Evolutionary conservation across 2,888 invertebrate genomes (phyloP).

Genomic region (Troides helena): DNA sequence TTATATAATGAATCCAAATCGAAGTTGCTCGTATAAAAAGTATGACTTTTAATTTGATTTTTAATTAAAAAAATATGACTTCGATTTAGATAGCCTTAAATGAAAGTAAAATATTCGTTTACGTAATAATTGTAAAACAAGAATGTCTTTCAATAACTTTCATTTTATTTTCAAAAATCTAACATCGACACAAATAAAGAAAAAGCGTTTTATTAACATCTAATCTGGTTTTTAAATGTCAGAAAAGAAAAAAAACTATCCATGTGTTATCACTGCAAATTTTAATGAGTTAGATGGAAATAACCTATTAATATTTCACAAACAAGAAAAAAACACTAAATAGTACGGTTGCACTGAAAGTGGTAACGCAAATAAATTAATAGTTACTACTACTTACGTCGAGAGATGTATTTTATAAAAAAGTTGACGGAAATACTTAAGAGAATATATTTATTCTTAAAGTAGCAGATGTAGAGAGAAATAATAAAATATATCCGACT

Average conservation of each 20-base stretch:
- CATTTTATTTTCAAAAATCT: too few relatives aligned
- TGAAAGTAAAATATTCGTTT: not conserved
- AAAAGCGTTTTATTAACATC: slow-evolving; percentile 9
- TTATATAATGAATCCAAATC: not conserved
- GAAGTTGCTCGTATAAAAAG: not conserved
- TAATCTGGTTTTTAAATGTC: slow-evolving; percentile 47
- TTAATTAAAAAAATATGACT: not conserved
- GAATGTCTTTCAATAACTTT: too few relatives aligned
- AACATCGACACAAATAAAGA: not conserved
- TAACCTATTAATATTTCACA: slow-evolving; percentile 7
- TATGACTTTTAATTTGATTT: not conserved
- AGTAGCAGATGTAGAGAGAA: not conserved
- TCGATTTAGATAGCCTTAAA: not conserved
- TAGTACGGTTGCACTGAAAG: not conserved
- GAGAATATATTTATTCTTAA: not conserved
- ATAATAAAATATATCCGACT: too few relatives aligned
- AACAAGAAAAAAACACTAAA: not conserved
- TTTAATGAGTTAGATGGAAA: slow-evolving; percentile 2
- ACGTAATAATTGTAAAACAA: too few relatives aligned
- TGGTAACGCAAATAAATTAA: not conserved
- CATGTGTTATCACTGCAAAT: not conserved
- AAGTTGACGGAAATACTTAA: not conserved
- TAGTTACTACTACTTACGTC: not conserved
- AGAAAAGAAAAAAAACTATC: slow-evolving; percentile 29
- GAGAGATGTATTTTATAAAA: not conserved